Evolutionary conservation across 2,888 invertebrate species (phyloP).

Genomic region (Hymenopus coronatus): DNA sequence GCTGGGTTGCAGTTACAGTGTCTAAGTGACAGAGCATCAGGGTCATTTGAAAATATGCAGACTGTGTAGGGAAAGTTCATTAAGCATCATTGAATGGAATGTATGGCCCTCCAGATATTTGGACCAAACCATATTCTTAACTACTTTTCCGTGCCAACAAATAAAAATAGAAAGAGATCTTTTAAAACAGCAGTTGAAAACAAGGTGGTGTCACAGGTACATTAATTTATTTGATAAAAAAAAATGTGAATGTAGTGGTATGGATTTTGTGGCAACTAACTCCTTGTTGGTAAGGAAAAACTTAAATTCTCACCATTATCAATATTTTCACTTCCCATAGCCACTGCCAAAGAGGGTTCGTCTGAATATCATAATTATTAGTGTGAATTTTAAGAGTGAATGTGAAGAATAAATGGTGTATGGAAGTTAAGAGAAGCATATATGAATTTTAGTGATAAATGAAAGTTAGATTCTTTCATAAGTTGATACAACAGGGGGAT

Average conservation of each 20-base stretch:
- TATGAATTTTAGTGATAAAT: not conserved
- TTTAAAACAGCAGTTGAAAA: not conserved
- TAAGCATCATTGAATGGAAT: not conserved
- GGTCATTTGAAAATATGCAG: not conserved
- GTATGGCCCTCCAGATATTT: not conserved
- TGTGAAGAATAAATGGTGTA: slow-evolving; percentile 13
- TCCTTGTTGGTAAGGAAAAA: slow-evolving; percentile 12
- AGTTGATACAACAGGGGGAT: not conserved
- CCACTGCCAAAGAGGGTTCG: slow-evolving; percentile 26
- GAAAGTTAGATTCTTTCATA: not conserved
- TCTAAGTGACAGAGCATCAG: not conserved
- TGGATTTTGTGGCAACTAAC: not conserved
- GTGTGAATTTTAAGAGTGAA: slow-evolving; percentile 1
- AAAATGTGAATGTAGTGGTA: not conserved
- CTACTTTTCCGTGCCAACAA: slow-evolving; percentile 19
- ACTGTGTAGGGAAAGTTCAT: not conserved
- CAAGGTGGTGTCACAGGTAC: slow-evolving; percentile 34
- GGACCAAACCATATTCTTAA: slow-evolving; percentile 4
- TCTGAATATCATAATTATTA: not conserved
- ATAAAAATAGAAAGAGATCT: not conserved
- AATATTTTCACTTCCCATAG: slow-evolving; percentile 20
- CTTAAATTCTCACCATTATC: not conserved
- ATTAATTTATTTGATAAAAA: not conserved
- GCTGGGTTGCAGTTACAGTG: slow-evolving; percentile 34
- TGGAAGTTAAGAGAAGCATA: not conserved